Evolutionary conservation across 2,888 invertebrate species (phyloP).

Genomic region (Byasa hedistus): DNA sequence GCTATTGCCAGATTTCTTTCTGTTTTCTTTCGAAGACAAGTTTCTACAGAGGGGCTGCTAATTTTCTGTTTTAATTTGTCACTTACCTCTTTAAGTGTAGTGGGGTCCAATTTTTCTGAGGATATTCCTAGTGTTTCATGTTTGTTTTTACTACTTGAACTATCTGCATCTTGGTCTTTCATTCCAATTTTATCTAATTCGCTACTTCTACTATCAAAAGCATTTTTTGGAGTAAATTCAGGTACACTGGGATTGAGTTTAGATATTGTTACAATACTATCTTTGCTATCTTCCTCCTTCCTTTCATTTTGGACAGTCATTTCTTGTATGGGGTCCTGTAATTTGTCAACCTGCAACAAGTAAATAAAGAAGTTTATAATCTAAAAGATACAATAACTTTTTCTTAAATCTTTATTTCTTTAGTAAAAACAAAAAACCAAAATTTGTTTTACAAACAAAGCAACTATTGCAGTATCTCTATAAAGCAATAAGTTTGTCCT

Average conservation of each 20-base stretch:
- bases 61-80: conserved; percentile 48
- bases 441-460: no score
- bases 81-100: conserved; percentile 36
- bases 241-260: conserved; percentile 55
- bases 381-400: no score
- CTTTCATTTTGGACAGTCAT: conserved; percentile 14
- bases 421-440: no score
- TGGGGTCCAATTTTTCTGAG: conserved; percentile 20
- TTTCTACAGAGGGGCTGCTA: conserved; percentile 39
- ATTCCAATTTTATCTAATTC: conserved; percentile 21
- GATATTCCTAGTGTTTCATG: neutral
- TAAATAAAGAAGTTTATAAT: neutral
- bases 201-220: conserved; percentile 9
- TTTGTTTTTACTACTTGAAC: conserved; percentile 19
- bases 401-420: neutral
- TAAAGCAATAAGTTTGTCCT: no score
- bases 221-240: conserved; percentile 50
- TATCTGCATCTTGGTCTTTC: conserved; percentile 1
- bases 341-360: conserved; percentile 35
- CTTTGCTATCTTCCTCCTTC: conserved; percentile 15
- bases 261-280: conserved; percentile 41
- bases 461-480: no score
- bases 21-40: conserved; percentile 42
- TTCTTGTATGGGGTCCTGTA: conserved; percentile 21
- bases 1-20: conserved; percentile 59